A percentile compares a stretch with the other conserved stretches of the same genome.
phyloP scores from a whole-genome alignment of 1,140 invertebrate genomes.

The Scaptomyza graminum region DNA sequence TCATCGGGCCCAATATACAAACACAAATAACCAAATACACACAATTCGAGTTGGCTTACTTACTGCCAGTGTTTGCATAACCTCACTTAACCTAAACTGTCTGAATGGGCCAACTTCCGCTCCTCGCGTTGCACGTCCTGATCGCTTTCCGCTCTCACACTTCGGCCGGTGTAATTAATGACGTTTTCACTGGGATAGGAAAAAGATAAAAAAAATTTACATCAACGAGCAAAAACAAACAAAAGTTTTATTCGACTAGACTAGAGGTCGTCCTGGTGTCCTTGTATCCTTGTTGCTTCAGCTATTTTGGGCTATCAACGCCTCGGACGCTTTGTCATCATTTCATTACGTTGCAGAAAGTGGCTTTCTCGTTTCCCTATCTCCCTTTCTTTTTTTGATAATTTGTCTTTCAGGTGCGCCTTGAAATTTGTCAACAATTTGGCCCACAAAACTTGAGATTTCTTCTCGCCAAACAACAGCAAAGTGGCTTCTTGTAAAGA shows the following conservation, averaged over 20 bases:
- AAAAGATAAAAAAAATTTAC: constrained; percentile 55
- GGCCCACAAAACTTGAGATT: constrained; percentile 71
- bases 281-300: constrained; percentile 17
- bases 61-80: constrained; percentile 45
- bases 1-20: constrained; percentile 2
- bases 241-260: constrained; percentile 43
- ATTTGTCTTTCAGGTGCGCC: constrained; percentile 80
- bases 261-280: constrained; percentile 5
- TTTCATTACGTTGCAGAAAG: constrained; percentile 77
- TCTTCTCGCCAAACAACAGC: constrained; percentile 50
- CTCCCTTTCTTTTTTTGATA: constrained; percentile 46
- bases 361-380: constrained; percentile 19
- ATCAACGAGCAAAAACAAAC: constrained; percentile 67
- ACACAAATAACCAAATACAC: constrained; percentile 59
- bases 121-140: constrained; percentile 11
- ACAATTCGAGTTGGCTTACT: constrained; percentile 31
- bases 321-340: constrained; percentile 75
- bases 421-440: constrained; percentile 81
- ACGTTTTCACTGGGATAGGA: constrained; percentile 14
- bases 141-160: constrained; percentile 30
- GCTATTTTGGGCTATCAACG: constrained; percentile 45
- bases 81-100: constrained; percentile 53
- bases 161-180: constrained; percentile 66
- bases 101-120: constrained; percentile 4
- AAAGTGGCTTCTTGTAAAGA: constrained; percentile 80